These are phyloP conservation scores for Neosilurus mollespiculum DNA, from an alignment of 2,797 vertebrate species.

Conservation along the genomic window DNA sequence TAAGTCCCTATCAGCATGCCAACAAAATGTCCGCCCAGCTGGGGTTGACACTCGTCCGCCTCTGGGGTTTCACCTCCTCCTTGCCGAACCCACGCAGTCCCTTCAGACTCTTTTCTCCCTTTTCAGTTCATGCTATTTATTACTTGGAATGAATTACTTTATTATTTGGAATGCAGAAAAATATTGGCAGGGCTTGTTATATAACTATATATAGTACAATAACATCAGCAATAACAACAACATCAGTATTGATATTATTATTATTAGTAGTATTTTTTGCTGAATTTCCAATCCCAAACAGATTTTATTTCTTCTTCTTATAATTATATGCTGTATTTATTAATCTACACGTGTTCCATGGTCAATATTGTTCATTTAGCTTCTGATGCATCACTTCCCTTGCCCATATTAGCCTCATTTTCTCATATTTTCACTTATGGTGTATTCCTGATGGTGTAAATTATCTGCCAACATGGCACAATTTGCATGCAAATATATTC, in stretches of 20 bases:
- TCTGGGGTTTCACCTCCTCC: conserved; percentile 75
- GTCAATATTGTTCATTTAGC: neutral
- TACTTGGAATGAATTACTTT: neutral
- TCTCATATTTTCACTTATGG: conserved; percentile 33
- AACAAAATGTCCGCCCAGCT: conserved; percentile 83
- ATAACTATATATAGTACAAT: too few species aligned
- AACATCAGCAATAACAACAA: too few species aligned
- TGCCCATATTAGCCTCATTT: neutral
- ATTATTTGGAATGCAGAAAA: neutral
- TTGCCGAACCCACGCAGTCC: conserved; percentile 68
- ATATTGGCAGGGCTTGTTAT: neutral
- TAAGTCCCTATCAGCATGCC: conserved; percentile 85
- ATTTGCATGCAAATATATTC: conserved; percentile 81
- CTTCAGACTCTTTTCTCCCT: conserved; percentile 54
- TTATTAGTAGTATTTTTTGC: too few species aligned
- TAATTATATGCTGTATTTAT: neutral
- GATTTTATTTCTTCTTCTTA: neutral
- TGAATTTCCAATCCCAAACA: neutral
- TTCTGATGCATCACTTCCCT: neutral
- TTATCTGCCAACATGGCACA: conserved; percentile 62
- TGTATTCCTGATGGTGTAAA: conserved; percentile 57
- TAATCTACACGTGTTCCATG: neutral
- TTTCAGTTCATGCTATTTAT: conserved; percentile 6
- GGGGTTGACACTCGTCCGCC: conserved; percentile 74
- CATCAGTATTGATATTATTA: neutral